Base-by-base conservation (phyloP, 2,797 vertebrate species). In the Acanthiza pusilla region DNA sequence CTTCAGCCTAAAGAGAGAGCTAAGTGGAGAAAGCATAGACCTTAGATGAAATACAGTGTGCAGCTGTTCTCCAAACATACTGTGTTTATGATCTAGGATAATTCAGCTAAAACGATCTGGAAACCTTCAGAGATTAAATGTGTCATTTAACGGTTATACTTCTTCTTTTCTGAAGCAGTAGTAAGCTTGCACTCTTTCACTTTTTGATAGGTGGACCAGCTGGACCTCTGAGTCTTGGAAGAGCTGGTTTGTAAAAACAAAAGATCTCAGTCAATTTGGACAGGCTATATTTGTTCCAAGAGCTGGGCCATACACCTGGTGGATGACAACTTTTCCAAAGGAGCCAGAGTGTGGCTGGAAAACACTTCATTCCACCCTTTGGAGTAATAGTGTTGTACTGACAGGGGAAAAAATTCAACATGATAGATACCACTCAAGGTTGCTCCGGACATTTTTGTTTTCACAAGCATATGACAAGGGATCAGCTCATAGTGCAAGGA, bases 81-180 rank as follows among this genome's bases (percentile, higher is more conserved):
- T 48, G 65, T 63, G 36, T 88, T 89, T 91, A 71, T 60, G 57
- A 50, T 66, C 50, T 38, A 60, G 73, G 32, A 54, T 94, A 93
- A 83, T 80, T 83, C 45, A 74, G 32, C 83, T 91, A 65, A 81
- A 91, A 84, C 1, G 9, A 53, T 81, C 85, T 88, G 85, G 83
- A 88, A 94, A 81, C 54, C 72, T 72, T 93, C 61, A 81, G 83
- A 88, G 84, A 85, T 55, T 85, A 91, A 85, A 65, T 65, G 48
- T 47, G 13, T 26, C 42, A 50, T 90, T 81, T 93, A n/a, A 36
- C 62, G 34, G 32, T 57, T 83, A 22, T 86, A 22, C 34, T 80
- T 66, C 53, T 70, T 88, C 12, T 42, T 95, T 88, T 71, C 66
- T 84, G 54, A 68, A 75, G 66, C 54, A 72, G 83, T 45, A 91